phyloP scores from a whole-genome alignment of 1,140 invertebrate species.

The Drosophila gunungcola region DNA sequence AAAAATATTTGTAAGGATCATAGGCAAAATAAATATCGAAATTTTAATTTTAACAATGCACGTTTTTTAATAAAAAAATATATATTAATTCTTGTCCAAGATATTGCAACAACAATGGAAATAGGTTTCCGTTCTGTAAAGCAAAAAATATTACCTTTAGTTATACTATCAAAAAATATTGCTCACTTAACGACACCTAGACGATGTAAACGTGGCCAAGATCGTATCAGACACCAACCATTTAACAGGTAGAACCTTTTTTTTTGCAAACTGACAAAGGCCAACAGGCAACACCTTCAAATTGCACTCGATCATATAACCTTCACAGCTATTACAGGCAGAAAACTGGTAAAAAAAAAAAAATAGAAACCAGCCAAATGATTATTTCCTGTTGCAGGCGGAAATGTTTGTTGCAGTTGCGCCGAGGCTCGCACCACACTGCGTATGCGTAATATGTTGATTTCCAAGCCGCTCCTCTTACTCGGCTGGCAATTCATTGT shows the following conservation, averaged over 20 bases:
- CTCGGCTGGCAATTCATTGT: conserved; percentile 52
- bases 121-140: no score
- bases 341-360: conserved; percentile 4
- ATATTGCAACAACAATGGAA: no score
- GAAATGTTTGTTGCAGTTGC: conserved; percentile 46
- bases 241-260: conserved; percentile 32
- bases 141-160: no score
- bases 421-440: conserved; percentile 15
- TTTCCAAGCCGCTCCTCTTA: conserved; percentile 26
- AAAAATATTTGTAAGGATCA: no score
- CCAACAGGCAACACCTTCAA: conserved; percentile 42
- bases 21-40: no score
- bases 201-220: conserved; percentile 11
- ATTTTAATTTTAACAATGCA: no score
- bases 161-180: no score
- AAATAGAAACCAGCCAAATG: conserved; percentile 1
- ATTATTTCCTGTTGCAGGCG: conserved; percentile 57
- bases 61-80: no score
- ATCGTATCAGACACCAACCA: conserved; percentile 7
- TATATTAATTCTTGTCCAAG: no score
- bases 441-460: conserved; percentile 59
- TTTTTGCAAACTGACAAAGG: conserved; percentile 13
- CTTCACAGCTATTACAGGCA: conserved; percentile 42
- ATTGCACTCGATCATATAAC: conserved; percentile 32
- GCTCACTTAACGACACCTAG: conserved; percentile 16